Evolutionary conservation across 2,113 vertebrate species (phyloP), one percentile per base, ranked within the genome.

Genomic region (Hoplias malabaricus): DNA sequence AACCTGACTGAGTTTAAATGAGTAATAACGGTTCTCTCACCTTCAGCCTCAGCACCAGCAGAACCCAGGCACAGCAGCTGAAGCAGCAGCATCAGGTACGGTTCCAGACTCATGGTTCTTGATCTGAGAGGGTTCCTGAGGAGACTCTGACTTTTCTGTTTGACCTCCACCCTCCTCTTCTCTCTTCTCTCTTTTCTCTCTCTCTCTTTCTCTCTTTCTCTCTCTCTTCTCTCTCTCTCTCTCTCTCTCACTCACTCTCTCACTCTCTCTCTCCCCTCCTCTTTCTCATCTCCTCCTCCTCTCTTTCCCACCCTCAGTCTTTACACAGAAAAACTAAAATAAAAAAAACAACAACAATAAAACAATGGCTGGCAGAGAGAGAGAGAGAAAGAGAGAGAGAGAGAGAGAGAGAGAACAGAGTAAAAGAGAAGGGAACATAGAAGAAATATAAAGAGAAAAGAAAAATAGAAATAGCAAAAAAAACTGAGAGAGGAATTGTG

Each of bases 361-460:
- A 73, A 80, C 50, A 80, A 80, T 77, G 42, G 65, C 59, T 79
- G 63, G 73, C 73, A 0, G 59, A 42, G 40, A 42, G 40, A 42
- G 40, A 42, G 40, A 42, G 40, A 10, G 2, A 42, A 5, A 14
- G 3, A 14, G 12, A 46, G 43, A 46, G 43, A 46, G 1, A 46
- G 43, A 16, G 43, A 16, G 43, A 8, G 1, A 46, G 2, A 14
- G 12, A 14, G 8, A 14, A 46, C 5, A 46, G 43, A 46, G 43
- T 3, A 5, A 46, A 2, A 46, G 43, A 46, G 43, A 46, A 14
- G 14, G 1, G 5, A 16, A 14, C 1, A 14, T 1, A 14, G 12
- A 14, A 46, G 8, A 46, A 14, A 46, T 12, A 46, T 12, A 16
- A 5, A 46, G 8, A 46, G 43, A 46, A 46, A 14, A 16, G 14